A percentile compares a stretch with the other conserved stretches of the same genome.
Conservation (phyloP, 2,888 invertebrate species). For the Metopia argyrocephala region DNA sequence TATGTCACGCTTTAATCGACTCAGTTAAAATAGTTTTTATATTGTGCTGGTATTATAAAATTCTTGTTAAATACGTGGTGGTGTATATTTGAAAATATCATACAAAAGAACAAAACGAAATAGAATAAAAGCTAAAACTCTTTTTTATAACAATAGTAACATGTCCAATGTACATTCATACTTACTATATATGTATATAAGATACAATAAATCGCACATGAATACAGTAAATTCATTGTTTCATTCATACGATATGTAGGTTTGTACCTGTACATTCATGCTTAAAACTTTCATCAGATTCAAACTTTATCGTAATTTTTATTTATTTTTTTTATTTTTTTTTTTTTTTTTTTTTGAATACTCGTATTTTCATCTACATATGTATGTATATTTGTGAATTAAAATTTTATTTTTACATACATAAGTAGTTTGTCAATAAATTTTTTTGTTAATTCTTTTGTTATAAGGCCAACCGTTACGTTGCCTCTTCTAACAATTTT, state of each 20-base stretch:
- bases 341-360: no score
- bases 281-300: slow-evolving; percentile 50
- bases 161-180: not conserved
- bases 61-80: slow-evolving; percentile 22
- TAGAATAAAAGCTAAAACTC: slow-evolving; percentile 14
- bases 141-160: slow-evolving; percentile 2
- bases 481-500: slow-evolving; percentile 36
- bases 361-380: not conserved
- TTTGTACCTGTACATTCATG: slow-evolving; percentile 10
- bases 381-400: slow-evolving; percentile 5
- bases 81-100: slow-evolving; percentile 5
- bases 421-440: slow-evolving; percentile 17
- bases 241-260: not conserved
- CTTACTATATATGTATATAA: no score
- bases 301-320: slow-evolving; percentile 43
- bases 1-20: no score
- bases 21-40: not conserved
- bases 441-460: slow-evolving; percentile 14
- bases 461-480: slow-evolving; percentile 60
- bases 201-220: not conserved
- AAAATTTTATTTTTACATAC: slow-evolving; percentile 14
- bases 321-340: no score
- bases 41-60: not conserved
- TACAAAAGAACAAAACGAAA: not conserved
- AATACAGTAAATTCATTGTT: not conserved